These are phyloP conservation scores for Ricordea florida DNA, from an alignment of 92 coral and sea anemone genomes.

Conservation along the genomic window DNA sequence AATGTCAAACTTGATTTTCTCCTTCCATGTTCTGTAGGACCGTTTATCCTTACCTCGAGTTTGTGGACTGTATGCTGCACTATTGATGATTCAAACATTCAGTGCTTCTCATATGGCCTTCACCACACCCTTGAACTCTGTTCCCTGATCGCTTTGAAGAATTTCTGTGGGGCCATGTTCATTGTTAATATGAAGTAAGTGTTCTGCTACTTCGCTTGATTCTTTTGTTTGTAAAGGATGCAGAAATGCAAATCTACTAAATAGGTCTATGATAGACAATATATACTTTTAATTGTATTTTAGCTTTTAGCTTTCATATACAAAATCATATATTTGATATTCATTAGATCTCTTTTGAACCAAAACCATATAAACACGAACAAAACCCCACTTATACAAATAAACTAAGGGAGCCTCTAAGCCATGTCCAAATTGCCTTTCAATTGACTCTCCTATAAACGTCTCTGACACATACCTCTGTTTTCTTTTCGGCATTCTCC, in stretches of 20 bases:
- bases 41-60: conserved; percentile 38
- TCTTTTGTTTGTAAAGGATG: conserved; percentile 22
- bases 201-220: conserved; percentile 15
- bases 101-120: background rate
- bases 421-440: too few species aligned
- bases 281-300: conserved; percentile 33
- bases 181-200: conserved; percentile 3
- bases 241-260: conserved; percentile 2
- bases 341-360: conserved; percentile 28
- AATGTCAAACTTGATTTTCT: conserved; percentile 15
- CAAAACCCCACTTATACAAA: too few species aligned
- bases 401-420: too few species aligned
- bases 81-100: background rate
- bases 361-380: too few species aligned
- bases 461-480: too few species aligned
- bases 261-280: conserved; percentile 20
- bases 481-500: too few species aligned
- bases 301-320: conserved; percentile 15
- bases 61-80: conserved; percentile 40
- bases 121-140: conserved; percentile 16
- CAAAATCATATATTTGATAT: conserved; percentile 8
- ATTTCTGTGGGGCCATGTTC: conserved; percentile 37
- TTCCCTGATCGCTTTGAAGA: conserved; percentile 32
- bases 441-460: too few species aligned
- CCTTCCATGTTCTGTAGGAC: conserved; percentile 28